Percentiles rank a stretch among this genome's conserved stretches.
These are phyloP conservation scores for Episyrphus balteatus DNA, from an alignment of 1,140 invertebrate species.

Conservation along the genomic window DNA sequence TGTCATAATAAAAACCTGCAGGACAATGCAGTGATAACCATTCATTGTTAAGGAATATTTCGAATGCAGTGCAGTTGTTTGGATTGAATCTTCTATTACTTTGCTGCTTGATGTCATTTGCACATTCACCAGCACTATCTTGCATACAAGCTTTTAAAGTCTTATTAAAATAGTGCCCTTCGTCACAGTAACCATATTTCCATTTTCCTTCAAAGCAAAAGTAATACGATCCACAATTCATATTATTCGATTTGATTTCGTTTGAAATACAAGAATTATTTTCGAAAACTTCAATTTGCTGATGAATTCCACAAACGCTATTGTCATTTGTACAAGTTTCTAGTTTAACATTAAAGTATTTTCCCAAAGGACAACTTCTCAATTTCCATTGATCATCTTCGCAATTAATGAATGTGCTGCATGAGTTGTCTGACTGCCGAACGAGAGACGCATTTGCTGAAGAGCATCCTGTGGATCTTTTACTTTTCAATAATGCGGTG, in stretches of 20 bases:
- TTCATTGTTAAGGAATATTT: constrained; percentile 17
- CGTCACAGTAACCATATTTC: constrained; percentile 27
- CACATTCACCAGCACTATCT: constrained; percentile 1
- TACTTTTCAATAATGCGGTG: too few relatives aligned
- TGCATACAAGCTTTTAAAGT: background rate
- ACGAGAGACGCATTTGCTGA: too few relatives aligned
- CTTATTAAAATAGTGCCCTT: constrained; percentile 12
- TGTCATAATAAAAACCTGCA: constrained; percentile 22
- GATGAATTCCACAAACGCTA: constrained; percentile 4
- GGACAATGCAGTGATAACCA: constrained; percentile 15
- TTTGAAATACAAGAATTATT: background rate
- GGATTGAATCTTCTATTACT: constrained; percentile 10
- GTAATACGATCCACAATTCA: constrained; percentile 19
- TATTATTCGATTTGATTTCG: background rate
- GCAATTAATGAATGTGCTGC: background rate
- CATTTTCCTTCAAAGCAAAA: constrained; percentile 30
- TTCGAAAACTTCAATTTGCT: constrained; percentile 1
- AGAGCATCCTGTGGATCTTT: too few relatives aligned
- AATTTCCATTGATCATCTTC: background rate
- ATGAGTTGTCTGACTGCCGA: too few relatives aligned
- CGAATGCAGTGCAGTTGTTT: constrained; percentile 21
- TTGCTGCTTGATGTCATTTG: background rate
- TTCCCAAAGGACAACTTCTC: constrained; percentile 7
- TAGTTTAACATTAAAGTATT: constrained; percentile 6
- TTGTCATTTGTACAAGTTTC: constrained; percentile 5